Evolutionary conservation across 2,113 vertebrate genomes (phyloP), one percentile per base, ranked within the genome.

Genomic region (Oreochromis aureus): DNA sequence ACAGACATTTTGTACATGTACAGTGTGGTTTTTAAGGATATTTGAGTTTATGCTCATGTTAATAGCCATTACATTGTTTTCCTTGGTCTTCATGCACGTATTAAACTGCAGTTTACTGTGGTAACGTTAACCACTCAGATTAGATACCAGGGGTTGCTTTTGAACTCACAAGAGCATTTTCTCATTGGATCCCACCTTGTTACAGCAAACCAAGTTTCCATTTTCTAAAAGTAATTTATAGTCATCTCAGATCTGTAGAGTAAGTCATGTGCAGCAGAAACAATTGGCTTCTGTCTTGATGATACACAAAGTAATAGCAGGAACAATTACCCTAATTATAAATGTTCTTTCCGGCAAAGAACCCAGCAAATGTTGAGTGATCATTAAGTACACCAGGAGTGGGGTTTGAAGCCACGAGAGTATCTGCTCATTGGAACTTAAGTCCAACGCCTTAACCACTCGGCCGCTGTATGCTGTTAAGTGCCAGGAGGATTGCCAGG

Each of bases 341-440:
- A 24, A 71, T 71, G n/a, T 44, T 16, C 12, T 44, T 16, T 71
- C 66, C 1, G n/a, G 12, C 2, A 24, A 71, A 5, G 16, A 36
- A 11, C 16, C 36, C 2, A 0, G 32, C 0, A 2, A 34, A 6
- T 4, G 9, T 6, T n/a, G 2, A 7, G 16, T 19, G 59, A 0
- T 61, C 16, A 10, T 32, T 10, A 61, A 4, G 30, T 36, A 7
- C 7, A 66, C 32, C 18, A 66, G 18, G 61, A 66, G 61, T n/a
- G 30, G 18, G 59, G 59, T 2, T 63, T 4, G 10, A 63, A 36
- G 18, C 30, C 30, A 61, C 5, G 16, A 63, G 59, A 63, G 18
- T 2, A 63, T 63, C 0, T 63, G 32, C 6, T 63, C 61, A 81
- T 81, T 32, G 4, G 32, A 36, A 5, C 6, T 66, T 66, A 1